Evolutionary conservation across 2,797 vertebrate genomes (phyloP).

Genomic region (Phrynocephalus forsythii): DNA sequence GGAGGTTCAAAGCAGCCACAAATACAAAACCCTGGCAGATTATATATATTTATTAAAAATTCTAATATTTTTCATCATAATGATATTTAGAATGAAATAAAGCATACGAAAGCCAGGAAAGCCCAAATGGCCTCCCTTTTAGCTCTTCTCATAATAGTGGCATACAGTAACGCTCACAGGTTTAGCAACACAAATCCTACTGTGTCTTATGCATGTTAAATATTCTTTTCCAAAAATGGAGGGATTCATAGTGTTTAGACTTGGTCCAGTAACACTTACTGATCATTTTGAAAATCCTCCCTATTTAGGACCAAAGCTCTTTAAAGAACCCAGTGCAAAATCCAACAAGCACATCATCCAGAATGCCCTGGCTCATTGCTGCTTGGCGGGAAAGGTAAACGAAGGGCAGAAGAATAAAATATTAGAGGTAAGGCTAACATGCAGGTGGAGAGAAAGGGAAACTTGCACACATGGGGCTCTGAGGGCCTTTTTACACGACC

Average conservation of each 20-base stretch:
- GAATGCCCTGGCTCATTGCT: slow-evolving; percentile 96
- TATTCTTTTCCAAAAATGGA: neutral
- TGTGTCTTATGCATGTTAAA: neutral
- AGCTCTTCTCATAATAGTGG: neutral
- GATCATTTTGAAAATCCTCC: neutral
- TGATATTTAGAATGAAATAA: neutral
- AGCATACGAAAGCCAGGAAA: neutral
- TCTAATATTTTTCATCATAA: neutral
- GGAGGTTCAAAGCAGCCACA: too few species aligned
- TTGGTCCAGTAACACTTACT: slow-evolving; percentile 20
- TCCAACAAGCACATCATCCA: slow-evolving; percentile 99
- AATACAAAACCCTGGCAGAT: too few species aligned
- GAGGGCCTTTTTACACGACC: too few species aligned
- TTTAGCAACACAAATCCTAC: neutral
- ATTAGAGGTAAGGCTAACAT: slow-evolving; percentile 87
- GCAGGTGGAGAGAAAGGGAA: neutral
- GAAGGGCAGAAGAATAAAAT: slow-evolving; percentile 98
- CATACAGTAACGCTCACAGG: neutral
- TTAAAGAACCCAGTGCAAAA: slow-evolving; percentile 98
- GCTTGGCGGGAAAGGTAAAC: slow-evolving; percentile 97
- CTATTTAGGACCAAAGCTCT: slow-evolving; percentile 92
- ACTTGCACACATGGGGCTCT: neutral
- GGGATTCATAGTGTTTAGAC: slow-evolving; percentile 10
- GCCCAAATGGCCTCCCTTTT: neutral
- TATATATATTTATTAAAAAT: too few species aligned